Base-by-base conservation (phyloP, 2,113 vertebrate species). In the Pyrgilauda ruficollis region DNA sequence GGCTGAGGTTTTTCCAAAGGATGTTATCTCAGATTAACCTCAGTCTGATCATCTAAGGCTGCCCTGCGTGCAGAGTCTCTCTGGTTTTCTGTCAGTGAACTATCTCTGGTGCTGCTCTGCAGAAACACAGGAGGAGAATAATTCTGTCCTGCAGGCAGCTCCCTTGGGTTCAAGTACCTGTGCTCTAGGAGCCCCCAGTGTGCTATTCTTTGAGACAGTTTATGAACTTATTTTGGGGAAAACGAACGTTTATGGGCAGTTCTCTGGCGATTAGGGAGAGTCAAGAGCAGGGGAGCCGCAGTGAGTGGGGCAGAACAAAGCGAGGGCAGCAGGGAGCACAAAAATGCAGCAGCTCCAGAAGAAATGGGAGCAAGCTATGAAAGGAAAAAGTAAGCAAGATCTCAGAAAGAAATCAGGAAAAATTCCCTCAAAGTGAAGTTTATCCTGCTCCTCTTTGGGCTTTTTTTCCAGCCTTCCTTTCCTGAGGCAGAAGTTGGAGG, bases 251-350 rank as follows among this genome's bases (percentile, higher is more conserved):
- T 78, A 27, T 55, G 56, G 35, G 18, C 33, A 39, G 33, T 33
- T 19, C 43, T 18, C 33, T 35, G 35, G 27, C 1, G 3, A 16
- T 37, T 28, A 35, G 30, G n/a, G 53, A 61, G 22, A 47, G 23
- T 21, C 28, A 18, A 17, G 15, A 14, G 35, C 70, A 67, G 47
- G 7, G 33, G 24, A 33, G 16, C 31, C 33, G 6, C 17, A 4
- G 24, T 12, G 27, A 41, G 27, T 0, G 5, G 21, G n/a, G 23
- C n/a, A 30, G 64, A 49, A 7, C 24, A 47, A 16, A 44, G 13
- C 4, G 33, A 26, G 16, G 64, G 4, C 0, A 52, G 37, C 13
- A 46, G 52, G 43, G 24, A 89, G 30, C 11, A 4, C 0, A 0
- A 13, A 93, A 86, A 37, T 24, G 4, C 15, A 16, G 62, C 47